Evolutionary conservation across 2,113 vertebrate species (phyloP).

Genomic region (Toxotes chatareus): DNA sequence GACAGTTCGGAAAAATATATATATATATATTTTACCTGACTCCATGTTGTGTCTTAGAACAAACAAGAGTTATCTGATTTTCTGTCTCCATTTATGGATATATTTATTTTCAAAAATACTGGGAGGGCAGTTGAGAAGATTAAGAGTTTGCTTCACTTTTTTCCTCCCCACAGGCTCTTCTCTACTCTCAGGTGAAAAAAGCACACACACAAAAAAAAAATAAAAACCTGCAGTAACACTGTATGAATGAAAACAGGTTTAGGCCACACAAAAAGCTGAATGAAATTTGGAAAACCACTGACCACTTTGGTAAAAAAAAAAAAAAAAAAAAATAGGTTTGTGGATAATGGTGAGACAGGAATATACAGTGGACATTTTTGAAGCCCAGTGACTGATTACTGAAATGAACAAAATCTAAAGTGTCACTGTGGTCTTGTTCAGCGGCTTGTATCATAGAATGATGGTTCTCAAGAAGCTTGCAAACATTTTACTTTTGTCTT

Average conservation of each 20-base stretch:
- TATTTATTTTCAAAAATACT: neutral
- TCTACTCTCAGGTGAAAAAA: neutral
- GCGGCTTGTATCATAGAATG: too few relatives aligned
- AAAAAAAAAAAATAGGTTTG: neutral
- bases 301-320: neutral
- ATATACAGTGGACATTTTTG: too few relatives aligned
- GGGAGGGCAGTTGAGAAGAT: neutral
- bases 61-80: neutral
- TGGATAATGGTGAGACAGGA: neutral
- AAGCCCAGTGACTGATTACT: too few relatives aligned
- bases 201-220: too few relatives aligned
- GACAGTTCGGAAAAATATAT: too few relatives aligned
- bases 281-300: too few relatives aligned
- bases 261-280: too few relatives aligned
- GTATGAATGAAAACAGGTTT: too few relatives aligned
- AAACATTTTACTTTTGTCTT: constrained; percentile 1
- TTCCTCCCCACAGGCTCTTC: neutral
- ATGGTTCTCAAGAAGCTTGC: neutral
- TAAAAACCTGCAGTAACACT: too few relatives aligned
- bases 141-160: neutral
- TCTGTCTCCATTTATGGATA: neutral
- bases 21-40: neutral
- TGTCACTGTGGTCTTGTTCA: too few relatives aligned
- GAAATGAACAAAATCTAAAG: too few relatives aligned
- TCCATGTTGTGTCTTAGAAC: neutral